These are phyloP conservation scores for Tetropium fuscum DNA, from an alignment of 2,888 invertebrate species.

Conservation along the genomic window DNA sequence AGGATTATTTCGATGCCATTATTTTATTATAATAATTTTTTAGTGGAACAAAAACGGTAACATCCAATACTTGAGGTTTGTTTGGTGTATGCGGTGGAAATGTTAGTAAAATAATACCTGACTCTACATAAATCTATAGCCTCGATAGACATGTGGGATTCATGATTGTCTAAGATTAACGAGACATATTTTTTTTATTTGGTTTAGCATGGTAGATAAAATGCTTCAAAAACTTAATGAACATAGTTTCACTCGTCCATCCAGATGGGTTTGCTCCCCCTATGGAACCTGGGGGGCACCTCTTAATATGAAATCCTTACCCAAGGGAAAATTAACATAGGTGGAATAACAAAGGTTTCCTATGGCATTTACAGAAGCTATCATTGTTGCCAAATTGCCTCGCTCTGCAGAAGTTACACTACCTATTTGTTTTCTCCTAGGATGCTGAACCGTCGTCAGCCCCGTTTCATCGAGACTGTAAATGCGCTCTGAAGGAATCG, in stretches of 20 bases:
- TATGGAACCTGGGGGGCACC: no score
- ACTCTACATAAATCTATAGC: slow-evolving; percentile 26
- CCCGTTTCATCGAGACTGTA: no score
- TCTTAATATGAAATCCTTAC: no score
- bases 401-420: slow-evolving; percentile 53
- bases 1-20: slow-evolving; percentile 1
- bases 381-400: slow-evolving; percentile 49
- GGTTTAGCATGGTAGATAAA: slow-evolving; percentile 48
- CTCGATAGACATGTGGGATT: slow-evolving; percentile 42
- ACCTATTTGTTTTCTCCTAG: no score
- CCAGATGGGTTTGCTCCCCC: slow-evolving; percentile 56
- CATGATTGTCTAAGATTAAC: slow-evolving; percentile 55
- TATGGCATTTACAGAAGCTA: slow-evolving; percentile 19
- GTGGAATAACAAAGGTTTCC: slow-evolving; percentile 48
- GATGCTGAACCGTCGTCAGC: no score
- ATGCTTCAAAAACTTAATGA: slow-evolving; percentile 51
- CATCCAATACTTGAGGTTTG: slow-evolving; percentile 1
- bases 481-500: no score
- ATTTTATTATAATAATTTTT: background rate
- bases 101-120: slow-evolving; percentile 26
- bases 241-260: slow-evolving; percentile 54
- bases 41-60: background rate
- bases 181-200: slow-evolving; percentile 45
- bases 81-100: slow-evolving; percentile 29
- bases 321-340: slow-evolving; percentile 53